Percentiles rank a stretch among this genome's conserved stretches.
These are phyloP conservation scores for Falcunculus frontatus DNA, from an alignment of 2,113 vertebrate species.

Conservation along the genomic window DNA sequence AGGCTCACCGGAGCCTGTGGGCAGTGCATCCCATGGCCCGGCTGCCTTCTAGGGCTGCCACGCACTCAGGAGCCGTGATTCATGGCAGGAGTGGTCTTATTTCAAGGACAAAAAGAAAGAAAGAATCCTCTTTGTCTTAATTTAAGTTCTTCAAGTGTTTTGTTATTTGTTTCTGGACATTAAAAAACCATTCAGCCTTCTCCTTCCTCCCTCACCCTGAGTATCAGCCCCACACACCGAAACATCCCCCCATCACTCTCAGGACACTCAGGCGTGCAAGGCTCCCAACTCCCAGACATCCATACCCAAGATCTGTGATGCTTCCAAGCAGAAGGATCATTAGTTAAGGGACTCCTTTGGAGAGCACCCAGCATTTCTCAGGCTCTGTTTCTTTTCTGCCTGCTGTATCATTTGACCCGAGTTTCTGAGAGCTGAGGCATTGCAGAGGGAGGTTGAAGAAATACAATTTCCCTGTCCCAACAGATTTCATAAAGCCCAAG, in stretches of 20 bases:
- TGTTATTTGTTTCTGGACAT: not conserved
- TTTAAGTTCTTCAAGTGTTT: not conserved
- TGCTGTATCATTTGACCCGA: not conserved
- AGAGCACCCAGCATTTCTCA: not conserved
- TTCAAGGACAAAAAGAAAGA: not conserved
- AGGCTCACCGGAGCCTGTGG: not conserved
- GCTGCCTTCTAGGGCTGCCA: not conserved
- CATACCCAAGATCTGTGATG: not conserved
- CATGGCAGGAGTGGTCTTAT: not conserved
- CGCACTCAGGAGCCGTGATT: not conserved
- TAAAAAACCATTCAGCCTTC: not conserved
- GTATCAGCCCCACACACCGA: accelerated
- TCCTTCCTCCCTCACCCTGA: not conserved
- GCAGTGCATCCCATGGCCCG: accelerated
- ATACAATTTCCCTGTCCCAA: not conserved
- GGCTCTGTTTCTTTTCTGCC: constrained; percentile 29
- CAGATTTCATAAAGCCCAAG: not conserved
- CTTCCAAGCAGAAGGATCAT: not conserved
- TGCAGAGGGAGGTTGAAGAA: not conserved
- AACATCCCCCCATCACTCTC: not conserved
- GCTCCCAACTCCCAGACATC: accelerated
- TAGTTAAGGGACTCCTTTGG: not conserved
- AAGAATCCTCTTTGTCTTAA: not conserved
- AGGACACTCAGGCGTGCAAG: accelerated
- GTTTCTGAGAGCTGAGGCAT: not conserved